Percentiles rank a stretch among this genome's conserved stretches.
Conservation (phyloP, 1,140 invertebrate species). For the Brachionus manjavacas region DNA sequence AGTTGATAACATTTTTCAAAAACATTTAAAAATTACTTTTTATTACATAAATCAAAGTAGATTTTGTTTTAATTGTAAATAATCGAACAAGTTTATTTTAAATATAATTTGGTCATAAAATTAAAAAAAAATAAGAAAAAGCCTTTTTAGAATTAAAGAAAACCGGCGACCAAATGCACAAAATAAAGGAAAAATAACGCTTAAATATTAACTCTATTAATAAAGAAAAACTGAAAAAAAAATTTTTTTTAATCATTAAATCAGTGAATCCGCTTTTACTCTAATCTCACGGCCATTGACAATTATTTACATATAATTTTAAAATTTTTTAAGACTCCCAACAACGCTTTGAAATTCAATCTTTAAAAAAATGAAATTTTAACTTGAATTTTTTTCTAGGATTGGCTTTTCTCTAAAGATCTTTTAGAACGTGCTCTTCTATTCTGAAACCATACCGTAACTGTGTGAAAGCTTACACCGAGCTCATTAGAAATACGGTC, state of each 20-base stretch:
- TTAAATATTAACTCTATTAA: neutral
- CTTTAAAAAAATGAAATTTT: neutral
- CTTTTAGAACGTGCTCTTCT: conserved; percentile 7
- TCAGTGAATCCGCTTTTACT: neutral
- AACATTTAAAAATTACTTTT: neutral
- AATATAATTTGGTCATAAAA: neutral
- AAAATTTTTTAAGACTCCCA: neutral
- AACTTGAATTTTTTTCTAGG: neutral
- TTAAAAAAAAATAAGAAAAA: neutral
- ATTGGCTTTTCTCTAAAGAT: neutral
- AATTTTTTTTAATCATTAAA: neutral
- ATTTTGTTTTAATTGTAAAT: neutral
- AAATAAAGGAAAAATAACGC: neutral
- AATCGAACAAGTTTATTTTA: neutral
- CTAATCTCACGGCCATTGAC: neutral
- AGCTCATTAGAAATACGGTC: neutral
- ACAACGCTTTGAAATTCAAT: neutral
- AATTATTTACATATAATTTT: neutral
- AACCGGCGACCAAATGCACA: neutral
- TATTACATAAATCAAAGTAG: neutral
- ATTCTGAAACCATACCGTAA: conserved; percentile 17
- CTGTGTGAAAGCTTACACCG: neutral
- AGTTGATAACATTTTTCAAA: neutral
- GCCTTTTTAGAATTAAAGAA: neutral
- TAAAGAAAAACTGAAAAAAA: neutral